phyloP scores from a whole-genome alignment of 2,113 vertebrate species.

The Austrofundulus limnaeus region DNA sequence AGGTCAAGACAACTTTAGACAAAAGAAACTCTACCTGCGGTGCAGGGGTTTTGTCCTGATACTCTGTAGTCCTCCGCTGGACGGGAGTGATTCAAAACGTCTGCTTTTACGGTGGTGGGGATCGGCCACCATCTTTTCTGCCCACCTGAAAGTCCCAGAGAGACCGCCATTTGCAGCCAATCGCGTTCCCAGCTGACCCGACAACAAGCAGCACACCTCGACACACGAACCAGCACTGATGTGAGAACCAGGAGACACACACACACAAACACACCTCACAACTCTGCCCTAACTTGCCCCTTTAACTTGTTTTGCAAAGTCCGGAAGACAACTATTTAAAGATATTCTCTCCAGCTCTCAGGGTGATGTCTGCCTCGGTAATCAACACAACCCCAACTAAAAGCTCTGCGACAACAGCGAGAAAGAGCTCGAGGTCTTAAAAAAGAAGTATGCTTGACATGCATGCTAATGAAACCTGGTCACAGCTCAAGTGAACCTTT shows the following conservation, averaged over 20 bases:
- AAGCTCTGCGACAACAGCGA: constrained; percentile 34
- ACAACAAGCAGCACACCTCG: neutral
- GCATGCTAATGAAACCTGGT: neutral
- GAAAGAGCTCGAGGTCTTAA: constrained; percentile 16
- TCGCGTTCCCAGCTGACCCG: neutral
- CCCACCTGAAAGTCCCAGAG: neutral
- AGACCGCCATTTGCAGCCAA: neutral
- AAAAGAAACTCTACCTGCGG: neutral
- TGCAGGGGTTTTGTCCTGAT: neutral
- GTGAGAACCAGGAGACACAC: constrained; percentile 40
- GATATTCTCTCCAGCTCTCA: constrained; percentile 42
- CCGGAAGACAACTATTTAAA: constrained; percentile 48
- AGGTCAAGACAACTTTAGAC: neutral
- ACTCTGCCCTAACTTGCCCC: constrained; percentile 71
- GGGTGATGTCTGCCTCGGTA: constrained; percentile 54
- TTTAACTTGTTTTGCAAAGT: constrained; percentile 54
- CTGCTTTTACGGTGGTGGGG: neutral
- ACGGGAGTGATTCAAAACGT: neutral
- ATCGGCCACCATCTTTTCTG: neutral
- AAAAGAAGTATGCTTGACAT: constrained; percentile 1
- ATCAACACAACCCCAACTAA: constrained; percentile 45
- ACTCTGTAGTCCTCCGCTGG: neutral
- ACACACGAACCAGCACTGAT: constrained; percentile 11
- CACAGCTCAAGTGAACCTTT: neutral
- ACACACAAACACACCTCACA: constrained; percentile 32